Percentiles rank a stretch among this genome's conserved stretches.
Evolutionary conservation across 2,888 invertebrate genomes (phyloP).

Genomic region (Pheosia gnoma): DNA sequence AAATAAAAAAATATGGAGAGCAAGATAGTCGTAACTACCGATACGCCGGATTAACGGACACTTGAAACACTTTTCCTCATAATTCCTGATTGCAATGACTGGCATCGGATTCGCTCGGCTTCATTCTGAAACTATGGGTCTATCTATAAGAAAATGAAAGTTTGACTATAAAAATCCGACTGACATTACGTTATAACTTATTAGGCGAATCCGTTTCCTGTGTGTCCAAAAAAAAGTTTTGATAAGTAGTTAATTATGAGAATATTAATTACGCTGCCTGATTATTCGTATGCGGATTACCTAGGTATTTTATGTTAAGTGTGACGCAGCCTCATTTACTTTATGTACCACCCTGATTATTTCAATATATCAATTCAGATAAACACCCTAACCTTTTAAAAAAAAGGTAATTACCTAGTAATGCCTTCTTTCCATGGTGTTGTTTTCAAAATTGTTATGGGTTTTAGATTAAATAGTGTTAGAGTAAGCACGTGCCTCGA

Average conservation of each 20-base stretch:
- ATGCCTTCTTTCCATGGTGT: too few relatives aligned
- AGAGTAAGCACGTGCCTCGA: too few relatives aligned
- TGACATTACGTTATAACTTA: slow-evolving; percentile 8
- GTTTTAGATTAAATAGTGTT: too few relatives aligned
- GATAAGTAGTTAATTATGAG: neutral
- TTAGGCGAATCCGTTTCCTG: slow-evolving; percentile 35
- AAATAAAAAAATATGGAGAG: slow-evolving; percentile 1
- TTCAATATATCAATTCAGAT: too few relatives aligned
- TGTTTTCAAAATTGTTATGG: too few relatives aligned
- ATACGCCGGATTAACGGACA: slow-evolving; percentile 2
- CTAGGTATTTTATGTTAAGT: neutral
- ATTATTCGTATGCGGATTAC: neutral
- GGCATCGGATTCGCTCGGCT: slow-evolving; percentile 2
- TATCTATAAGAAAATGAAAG: slow-evolving; percentile 16
- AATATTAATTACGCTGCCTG: neutral
- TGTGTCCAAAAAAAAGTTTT: slow-evolving; percentile 9
- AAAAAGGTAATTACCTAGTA: too few relatives aligned
- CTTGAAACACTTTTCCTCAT: slow-evolving; percentile 2
- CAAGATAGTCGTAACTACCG: neutral
- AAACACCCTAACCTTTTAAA: too few relatives aligned
- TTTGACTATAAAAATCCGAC: slow-evolving; percentile 7
- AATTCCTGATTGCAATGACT: slow-evolving; percentile 1
- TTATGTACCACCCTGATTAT: too few relatives aligned
- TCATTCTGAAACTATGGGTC: neutral
- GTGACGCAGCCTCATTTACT: neutral